A percentile compares a stretch with the other conserved stretches of the same genome.
These are phyloP conservation scores for Sinocyclocheilus anshuiensis DNA, from an alignment of 2,113 vertebrate genomes.

Conservation along the genomic window DNA sequence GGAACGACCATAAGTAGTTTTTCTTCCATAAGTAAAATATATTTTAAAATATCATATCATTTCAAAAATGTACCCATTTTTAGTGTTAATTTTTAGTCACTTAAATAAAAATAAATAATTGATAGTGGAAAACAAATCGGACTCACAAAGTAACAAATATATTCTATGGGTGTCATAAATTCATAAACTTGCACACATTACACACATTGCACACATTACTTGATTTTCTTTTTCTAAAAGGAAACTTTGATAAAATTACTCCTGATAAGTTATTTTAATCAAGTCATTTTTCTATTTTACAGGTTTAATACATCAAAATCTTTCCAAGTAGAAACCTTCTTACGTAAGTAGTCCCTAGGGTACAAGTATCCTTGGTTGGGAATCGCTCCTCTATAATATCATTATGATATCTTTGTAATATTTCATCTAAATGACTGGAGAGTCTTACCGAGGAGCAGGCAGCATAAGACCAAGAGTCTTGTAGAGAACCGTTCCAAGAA, in stretches of 20 bases:
- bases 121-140: background rate
- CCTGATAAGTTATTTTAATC: background rate
- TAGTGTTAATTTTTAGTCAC: no score
- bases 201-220: constrained; percentile 1
- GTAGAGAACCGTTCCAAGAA: constrained; percentile 97
- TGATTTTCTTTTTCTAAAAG: background rate
- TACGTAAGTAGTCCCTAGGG: constrained; percentile 1
- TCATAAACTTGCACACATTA: background rate
- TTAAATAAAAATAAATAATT: background rate
- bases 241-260: background rate
- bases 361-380: background rate
- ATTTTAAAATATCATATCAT: no score
- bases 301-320: background rate
- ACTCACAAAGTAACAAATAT: background rate
- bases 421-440: background rate
- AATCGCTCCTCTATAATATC: background rate
- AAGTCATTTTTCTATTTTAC: background rate
- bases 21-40: no score
- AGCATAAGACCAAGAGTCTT: constrained; percentile 98
- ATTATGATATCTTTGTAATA: background rate
- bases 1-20: no score
- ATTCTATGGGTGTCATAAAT: background rate
- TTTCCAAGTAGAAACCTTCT: background rate
- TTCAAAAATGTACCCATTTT: no score
- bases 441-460: constrained; percentile 92